Percentiles rank a stretch among this genome's conserved stretches.
These are phyloP conservation scores for Macropis europaea DNA, from an alignment of 2,888 invertebrate genomes.

Conservation along the genomic window DNA sequence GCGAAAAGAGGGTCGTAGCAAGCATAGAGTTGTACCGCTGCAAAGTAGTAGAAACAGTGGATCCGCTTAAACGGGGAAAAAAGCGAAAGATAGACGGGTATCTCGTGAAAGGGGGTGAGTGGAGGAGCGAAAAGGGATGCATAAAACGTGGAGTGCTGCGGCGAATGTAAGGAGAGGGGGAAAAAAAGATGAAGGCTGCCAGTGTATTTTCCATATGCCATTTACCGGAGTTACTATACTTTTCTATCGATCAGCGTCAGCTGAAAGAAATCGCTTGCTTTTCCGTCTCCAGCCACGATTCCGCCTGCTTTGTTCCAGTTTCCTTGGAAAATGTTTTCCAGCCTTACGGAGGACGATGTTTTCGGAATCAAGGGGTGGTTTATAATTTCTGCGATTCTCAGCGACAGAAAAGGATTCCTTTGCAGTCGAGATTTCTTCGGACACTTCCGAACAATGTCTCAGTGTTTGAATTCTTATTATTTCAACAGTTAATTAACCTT, in stretches of 20 bases:
- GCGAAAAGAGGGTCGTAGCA: neutral
- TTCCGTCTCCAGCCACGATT: too few relatives aligned
- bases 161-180: neutral
- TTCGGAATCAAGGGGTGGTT: too few relatives aligned
- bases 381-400: too few relatives aligned
- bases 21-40: slow-evolving; percentile 10
- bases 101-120: neutral
- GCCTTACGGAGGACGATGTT: too few relatives aligned
- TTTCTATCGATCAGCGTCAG: slow-evolving; percentile 4
- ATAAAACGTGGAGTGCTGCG: neutral
- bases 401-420: too few relatives aligned
- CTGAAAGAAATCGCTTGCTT: slow-evolving; percentile 5
- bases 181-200: neutral
- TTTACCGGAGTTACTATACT: neutral
- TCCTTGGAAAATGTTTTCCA: too few relatives aligned
- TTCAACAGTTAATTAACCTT: too few relatives aligned
- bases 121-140: neutral
- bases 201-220: neutral
- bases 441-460: too few relatives aligned
- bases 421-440: too few relatives aligned
- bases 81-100: neutral
- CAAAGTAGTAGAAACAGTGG: neutral
- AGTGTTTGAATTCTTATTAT: too few relatives aligned
- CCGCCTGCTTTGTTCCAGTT: neutral
- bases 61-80: slow-evolving; percentile 15